Percentiles rank a stretch among this genome's conserved stretches.
phyloP scores from a whole-genome alignment of 2,888 invertebrate genomes.

The Glaucopsyche alexis region DNA sequence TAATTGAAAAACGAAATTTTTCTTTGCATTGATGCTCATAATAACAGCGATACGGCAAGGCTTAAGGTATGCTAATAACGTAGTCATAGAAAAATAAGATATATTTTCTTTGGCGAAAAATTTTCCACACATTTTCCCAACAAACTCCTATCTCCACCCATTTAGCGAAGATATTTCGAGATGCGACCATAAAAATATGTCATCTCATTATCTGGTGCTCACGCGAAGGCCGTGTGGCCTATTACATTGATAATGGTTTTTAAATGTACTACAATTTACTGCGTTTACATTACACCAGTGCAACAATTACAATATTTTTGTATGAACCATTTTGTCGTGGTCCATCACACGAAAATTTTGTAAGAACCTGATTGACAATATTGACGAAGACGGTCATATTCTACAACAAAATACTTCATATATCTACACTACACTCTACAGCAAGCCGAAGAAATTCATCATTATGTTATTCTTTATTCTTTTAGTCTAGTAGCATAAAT shows the following conservation, averaged over 20 bases:
- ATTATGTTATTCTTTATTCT: neutral
- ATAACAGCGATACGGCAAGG: no score
- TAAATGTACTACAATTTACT: neutral
- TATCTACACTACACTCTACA: no score
- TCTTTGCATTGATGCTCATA: no score
- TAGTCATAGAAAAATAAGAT: neutral
- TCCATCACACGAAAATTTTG: neutral
- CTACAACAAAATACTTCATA: no score
- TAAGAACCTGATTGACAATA: neutral
- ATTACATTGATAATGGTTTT: constrained; percentile 25
- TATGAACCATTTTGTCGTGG: neutral
- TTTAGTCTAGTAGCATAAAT: neutral
- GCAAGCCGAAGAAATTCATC: no score
- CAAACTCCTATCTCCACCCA: neutral
- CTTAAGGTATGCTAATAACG: no score
- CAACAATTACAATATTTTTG: constrained; percentile 10
- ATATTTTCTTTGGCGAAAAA: neutral
- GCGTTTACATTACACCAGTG: constrained; percentile 3
- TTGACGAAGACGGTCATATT: no score
- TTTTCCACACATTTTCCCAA: neutral
- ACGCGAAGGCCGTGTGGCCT: constrained; percentile 24
- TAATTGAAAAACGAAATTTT: no score
- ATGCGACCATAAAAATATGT: constrained; percentile 22
- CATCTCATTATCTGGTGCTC: constrained; percentile 21
- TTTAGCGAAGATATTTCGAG: constrained; percentile 5